Percentiles rank a stretch among this genome's conserved stretches.
Conservation (phyloP, 2,113 vertebrate genomes). For the Cygnus buccinator region DNA sequence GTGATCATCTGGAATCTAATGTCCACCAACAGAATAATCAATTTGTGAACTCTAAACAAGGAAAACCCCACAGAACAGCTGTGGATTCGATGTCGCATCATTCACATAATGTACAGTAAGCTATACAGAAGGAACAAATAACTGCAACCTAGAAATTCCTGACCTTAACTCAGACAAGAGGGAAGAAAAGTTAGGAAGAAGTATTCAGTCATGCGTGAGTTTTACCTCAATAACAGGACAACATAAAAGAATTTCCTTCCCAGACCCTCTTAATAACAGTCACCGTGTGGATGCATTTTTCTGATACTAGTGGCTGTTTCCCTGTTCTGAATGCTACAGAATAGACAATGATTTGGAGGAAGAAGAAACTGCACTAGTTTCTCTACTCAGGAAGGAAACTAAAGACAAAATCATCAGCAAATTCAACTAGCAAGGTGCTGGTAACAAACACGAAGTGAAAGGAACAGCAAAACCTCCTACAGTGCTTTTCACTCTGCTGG, state of each 20-base stretch:
- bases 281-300: rapidly evolving
- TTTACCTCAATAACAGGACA: not conserved
- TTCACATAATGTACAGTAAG: not conserved
- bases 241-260: not conserved
- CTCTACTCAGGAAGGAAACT: not conserved
- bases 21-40: not conserved
- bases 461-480: not conserved
- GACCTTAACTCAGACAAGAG: not conserved
- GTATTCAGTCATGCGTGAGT: not conserved
- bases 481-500: not conserved
- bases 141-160: not conserved
- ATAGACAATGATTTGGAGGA: not conserved
- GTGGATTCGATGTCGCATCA: not conserved
- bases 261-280: not conserved
- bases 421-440: not conserved
- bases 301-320: not conserved
- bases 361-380: not conserved
- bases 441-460: not conserved
- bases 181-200: not conserved
- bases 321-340: not conserved
- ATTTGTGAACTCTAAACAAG: not conserved
- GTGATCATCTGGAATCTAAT: not conserved
- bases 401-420: not conserved
- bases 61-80: not conserved
- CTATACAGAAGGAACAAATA: not conserved